Percentiles rank a stretch among this genome's conserved stretches.
Evolutionary conservation across 2,888 invertebrate genomes (phyloP).

Genomic region (Tetragonisca angustula): DNA sequence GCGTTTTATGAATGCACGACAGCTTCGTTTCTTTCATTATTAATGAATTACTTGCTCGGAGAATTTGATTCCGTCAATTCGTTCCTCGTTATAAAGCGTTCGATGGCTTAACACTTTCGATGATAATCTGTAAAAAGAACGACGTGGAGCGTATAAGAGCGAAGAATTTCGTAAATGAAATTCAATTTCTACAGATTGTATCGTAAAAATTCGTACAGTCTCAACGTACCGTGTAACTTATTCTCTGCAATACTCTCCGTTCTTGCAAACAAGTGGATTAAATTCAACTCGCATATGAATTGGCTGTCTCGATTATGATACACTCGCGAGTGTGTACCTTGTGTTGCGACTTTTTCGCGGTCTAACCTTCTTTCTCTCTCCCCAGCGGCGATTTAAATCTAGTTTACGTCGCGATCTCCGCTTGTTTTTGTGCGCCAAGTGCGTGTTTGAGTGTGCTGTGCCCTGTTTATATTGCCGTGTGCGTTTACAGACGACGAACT

Average conservation of each 20-base stretch:
- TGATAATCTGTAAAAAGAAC: too few species aligned
- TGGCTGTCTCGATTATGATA: not conserved
- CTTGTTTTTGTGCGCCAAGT: not conserved
- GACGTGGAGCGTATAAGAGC: too few species aligned
- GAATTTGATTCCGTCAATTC: too few species aligned
- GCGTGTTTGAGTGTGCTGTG: constrained; percentile 2
- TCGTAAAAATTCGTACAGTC: too few species aligned
- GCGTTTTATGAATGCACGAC: too few species aligned
- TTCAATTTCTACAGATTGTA: too few species aligned
- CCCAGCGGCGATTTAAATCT: not conserved
- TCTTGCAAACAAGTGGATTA: not conserved
- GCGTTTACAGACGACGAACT: constrained; percentile 6
- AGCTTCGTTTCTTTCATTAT: too few species aligned
- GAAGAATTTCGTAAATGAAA: too few species aligned
- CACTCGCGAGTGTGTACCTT: not conserved
- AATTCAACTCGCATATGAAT: constrained; percentile 4
- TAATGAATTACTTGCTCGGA: too few species aligned
- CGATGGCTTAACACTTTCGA: too few species aligned
- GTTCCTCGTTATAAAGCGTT: too few species aligned
- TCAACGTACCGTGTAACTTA: too few species aligned
- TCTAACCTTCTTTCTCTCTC: not conserved
- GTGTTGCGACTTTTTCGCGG: not conserved
- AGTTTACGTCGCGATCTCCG: not conserved
- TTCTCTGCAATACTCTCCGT: not conserved
- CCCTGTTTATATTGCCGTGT: not conserved